Percentiles rank a stretch among this genome's conserved stretches.
Conservation (phyloP, 2,797 vertebrate genomes). For the Gallinago nigripennis region DNA sequence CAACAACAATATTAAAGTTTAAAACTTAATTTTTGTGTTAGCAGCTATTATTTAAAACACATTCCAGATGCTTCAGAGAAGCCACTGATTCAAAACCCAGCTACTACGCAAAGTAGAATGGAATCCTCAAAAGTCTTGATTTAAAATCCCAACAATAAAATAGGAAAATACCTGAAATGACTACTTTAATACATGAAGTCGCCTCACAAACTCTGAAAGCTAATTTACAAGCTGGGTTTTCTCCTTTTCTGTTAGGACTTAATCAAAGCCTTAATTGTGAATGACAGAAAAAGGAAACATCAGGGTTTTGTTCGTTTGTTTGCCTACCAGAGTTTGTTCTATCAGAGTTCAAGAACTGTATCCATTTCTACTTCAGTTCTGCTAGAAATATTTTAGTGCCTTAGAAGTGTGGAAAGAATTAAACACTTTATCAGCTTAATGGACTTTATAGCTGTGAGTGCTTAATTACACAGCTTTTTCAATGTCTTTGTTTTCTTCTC, state of each 20-base stretch:
- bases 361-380: neutral
- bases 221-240: neutral
- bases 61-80: neutral
- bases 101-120: neutral
- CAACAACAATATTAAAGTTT: neutral
- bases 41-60: neutral
- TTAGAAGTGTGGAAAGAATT: neutral
- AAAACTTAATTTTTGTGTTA: neutral
- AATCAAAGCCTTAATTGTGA: neutral
- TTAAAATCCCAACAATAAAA: neutral
- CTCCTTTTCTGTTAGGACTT: neutral
- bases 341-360: neutral
- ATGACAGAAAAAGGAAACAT: neutral
- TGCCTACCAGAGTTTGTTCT: neutral
- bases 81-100: neutral
- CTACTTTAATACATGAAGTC: neutral
- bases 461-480: neutral
- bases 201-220: neutral
- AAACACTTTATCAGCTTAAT: neutral
- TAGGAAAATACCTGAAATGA: neutral
- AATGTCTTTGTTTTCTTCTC: neutral
- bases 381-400: neutral
- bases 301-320: neutral
- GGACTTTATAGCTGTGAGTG: neutral
- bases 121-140: neutral